Percentiles rank a stretch among this genome's conserved stretches.
Evolutionary conservation across 2,113 vertebrate species (phyloP).

Genomic region (Manacus vitellinus): DNA sequence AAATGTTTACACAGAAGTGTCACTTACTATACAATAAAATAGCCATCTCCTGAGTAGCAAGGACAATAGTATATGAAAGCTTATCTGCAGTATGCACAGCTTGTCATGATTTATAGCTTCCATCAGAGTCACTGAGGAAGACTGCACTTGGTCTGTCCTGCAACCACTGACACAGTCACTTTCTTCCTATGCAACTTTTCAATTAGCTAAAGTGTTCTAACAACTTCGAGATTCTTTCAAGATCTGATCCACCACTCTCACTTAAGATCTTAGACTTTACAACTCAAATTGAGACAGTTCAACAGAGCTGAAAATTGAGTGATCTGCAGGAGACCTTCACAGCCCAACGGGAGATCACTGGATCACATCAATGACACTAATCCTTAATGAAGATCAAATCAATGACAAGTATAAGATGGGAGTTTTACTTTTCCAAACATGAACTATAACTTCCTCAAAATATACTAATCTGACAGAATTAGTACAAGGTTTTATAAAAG

Average conservation of each 20-base stretch:
- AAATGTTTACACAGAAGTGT: neutral
- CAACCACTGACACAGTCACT: accelerated
- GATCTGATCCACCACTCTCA: neutral
- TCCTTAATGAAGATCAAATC: neutral
- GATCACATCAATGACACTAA: neutral
- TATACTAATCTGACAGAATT: neutral
- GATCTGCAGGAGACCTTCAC: neutral
- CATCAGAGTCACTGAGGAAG: neutral
- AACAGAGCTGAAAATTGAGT: neutral
- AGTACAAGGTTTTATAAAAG: neutral
- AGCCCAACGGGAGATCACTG: neutral
- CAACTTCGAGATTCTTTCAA: neutral
- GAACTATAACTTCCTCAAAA: neutral
- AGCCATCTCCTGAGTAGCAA: neutral
- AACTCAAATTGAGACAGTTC: neutral
- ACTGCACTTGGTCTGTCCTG: neutral
- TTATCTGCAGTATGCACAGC: neutral
- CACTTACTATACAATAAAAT: neutral
- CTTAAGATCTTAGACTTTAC: neutral
- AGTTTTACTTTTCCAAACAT: neutral
- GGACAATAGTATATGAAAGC: neutral
- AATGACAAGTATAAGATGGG: neutral
- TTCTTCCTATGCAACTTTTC: neutral
- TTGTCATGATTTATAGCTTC: neutral
- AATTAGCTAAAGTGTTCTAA: neutral